Evolutionary conservation across 2,113 vertebrate species (phyloP), one percentile per base, ranked within the genome.

Genomic region (Chaetops frenatus): DNA sequence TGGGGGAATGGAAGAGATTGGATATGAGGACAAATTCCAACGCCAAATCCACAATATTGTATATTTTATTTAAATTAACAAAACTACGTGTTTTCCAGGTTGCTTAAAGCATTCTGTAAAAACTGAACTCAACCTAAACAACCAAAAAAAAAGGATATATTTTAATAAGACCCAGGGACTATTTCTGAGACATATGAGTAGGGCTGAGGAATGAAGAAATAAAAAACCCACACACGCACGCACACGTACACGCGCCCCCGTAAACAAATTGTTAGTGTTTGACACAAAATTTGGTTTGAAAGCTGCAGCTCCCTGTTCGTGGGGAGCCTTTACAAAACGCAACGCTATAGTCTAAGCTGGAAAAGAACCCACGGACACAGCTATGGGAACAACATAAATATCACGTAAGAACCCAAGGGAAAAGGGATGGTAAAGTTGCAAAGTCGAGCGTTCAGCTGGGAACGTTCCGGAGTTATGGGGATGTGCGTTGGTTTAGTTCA

Each of bases 331-430:
- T 86, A 91, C 79, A 96, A 96, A 97, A 96, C 2, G 21, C 88
- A 65, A 45, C 29, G 86, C 95, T 96, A 85, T 6, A 86, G 12
- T 56, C 92, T 95, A 97, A 87, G 94, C 94, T 96, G 88, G 44
- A 61, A 87, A 87, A 92, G 77, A 91, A 89, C 71, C 78, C 92
- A 62, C 2, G 60, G 92, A 92, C 61, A 85, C 66, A 20, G 80
- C 95, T 94, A 96, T 76, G 38, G 24, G n/a, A 88, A 95, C 86
- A 95, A 97, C 96, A 97, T 97, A 97, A 98, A 98, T 97, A 97
- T 85, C 95, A 91, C 61, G 6, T 82, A 90, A 92, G 66, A 94
- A 91, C 70, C 85, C 82, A 7, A 36, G 1, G 1, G 42, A 50
- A 86, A 77, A 86, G 76, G 70, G 73, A 28, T 4, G 20, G 64